Base-by-base conservation (phyloP, 2,888 invertebrate species). In the Drosophila prostipennis region DNA sequence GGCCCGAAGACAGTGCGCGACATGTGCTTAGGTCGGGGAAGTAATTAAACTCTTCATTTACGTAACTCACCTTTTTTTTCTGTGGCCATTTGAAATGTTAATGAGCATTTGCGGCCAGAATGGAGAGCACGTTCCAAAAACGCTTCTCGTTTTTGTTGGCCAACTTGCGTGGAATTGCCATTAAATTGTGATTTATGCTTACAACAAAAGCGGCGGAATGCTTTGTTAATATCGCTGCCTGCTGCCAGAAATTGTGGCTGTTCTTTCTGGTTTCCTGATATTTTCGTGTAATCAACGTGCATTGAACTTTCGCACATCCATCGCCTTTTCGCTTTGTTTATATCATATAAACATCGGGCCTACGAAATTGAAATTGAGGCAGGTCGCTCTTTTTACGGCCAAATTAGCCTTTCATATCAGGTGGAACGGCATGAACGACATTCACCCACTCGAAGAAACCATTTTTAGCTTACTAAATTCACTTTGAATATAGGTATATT, bases 241-340 rank as follows among this genome's bases (percentile, higher is more conserved):
- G 32, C 40, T 60, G 52, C 55, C 63, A 37, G 51, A 39, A 6
- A 29, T 45, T 51, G 53, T 16, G 34, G 54, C 54, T 63, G 19
- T 55, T 74, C 37, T 32, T 58, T 58, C 70, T 71, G 71, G 34
- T 45, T 70, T 77, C 77, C 65, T 60, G 78, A 52, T 80, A 69
- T 80, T 83, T 79, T 69, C n/a, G 74, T 85, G 67, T 74, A 78
- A 81, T 81, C 78, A 78, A 72, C 81, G 81, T 76, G 67, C 81
- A 78, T 71, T 85, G 85, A 81, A 81, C 81, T 85, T 76, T 48
- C 55, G 11, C 51, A 51, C 68, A 29, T 52, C 61, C 59, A 48
- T 42, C 58, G 58, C 36, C 42, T 36, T 37, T 11, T 37, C 8
- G 32, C 19, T 65, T 64, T 54, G 64, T 65, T 75, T 59, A 73